A percentile compares a stretch with the other conserved stretches of the same genome.
phyloP scores from a whole-genome alignment of 2,888 invertebrate species.

The Lasioglossum pauxillum region DNA sequence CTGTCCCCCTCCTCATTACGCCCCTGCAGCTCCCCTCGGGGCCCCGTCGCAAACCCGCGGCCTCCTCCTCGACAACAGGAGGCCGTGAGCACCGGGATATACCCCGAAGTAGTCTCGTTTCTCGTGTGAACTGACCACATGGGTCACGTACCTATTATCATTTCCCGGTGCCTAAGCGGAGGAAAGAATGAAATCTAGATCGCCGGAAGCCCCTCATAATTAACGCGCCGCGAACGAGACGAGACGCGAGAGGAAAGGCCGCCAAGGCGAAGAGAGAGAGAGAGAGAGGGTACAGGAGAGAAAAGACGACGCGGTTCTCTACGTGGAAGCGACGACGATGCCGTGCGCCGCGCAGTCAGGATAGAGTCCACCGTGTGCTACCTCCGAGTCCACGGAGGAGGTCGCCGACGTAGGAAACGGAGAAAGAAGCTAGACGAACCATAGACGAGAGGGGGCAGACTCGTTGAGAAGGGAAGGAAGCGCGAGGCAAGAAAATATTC shows the following conservation, averaged over 20 bases:
- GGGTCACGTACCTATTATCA: slow-evolving; percentile 85
- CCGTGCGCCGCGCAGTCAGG: not conserved
- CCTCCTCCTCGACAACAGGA: slow-evolving; percentile 25
- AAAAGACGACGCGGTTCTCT: not conserved
- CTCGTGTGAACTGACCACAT: slow-evolving; percentile 85
- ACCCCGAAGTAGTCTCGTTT: slow-evolving; percentile 76
- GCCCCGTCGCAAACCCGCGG: not conserved
- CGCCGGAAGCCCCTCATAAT: slow-evolving; percentile 84
- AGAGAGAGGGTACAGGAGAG: not conserved
- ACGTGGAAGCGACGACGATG: slow-evolving; percentile 3
- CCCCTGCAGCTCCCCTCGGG: slow-evolving; percentile 13
- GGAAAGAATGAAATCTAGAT: slow-evolving; percentile 85
- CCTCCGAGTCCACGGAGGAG: slow-evolving; percentile 7
- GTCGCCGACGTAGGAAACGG: slow-evolving; percentile 42
- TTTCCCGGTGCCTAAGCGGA: slow-evolving; percentile 80
- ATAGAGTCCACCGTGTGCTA: not conserved
- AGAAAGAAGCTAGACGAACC: slow-evolving; percentile 20
- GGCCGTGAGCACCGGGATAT: slow-evolving; percentile 31
- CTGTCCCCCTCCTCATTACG: slow-evolving; percentile 20
- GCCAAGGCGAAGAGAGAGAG: not conserved
- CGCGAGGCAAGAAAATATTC: slow-evolving; percentile 56
- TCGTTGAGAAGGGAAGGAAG: slow-evolving; percentile 21
- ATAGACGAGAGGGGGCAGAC: not conserved
- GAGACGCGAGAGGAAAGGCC: slow-evolving; percentile 26
- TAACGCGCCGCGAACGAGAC: slow-evolving; percentile 80